Base-by-base conservation (phyloP, 2,797 vertebrate species). In the Sandelia bainsii region DNA sequence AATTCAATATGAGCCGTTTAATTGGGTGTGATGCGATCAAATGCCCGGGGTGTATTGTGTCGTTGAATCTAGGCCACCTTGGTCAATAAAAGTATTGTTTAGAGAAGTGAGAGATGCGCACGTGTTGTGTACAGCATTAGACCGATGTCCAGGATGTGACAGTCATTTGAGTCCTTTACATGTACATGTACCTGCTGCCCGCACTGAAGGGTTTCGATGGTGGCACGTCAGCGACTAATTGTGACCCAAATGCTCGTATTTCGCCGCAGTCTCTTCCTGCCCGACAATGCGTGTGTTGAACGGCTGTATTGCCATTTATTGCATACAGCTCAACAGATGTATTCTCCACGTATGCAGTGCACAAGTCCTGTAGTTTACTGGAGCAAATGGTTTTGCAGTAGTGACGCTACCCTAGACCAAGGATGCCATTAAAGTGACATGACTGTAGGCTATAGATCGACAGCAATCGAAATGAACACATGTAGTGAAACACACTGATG, bases 21-120 rank as follows among this genome's bases (percentile, higher is more conserved):
- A 91, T 88, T 86, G 89, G 87, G 77, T 79, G 83, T 85, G 89
- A 92, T 89, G 84, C 78, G 70, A 91, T 93, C 86, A 60, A 83
- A 70, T 90, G 75, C 87, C 70, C 51, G 20, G 57, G 77, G 56
- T 69, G 79, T 75, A 77, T 86, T 85, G 87, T 88, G 19, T 85
- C 37, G 22, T 46, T 61, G 76, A 81, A 91, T 91, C 74, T 81
- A 87, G 87, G 88, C 78, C 87, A 75, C 72, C 62, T 67, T 7
- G 57, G 44, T 82, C 81, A 83, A 85, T 82, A 59, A 66, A 72
- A 59, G 84, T 59, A 86, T 91, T 86, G 87, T 89, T 75, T 2
- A 23, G 63, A 82, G 49, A 80, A 74, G 83, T 69, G 84, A 81
- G 68, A 53, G 77, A 80, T 54, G 80, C 53, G 59, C 81, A 56